Conservation (phyloP, 1,140 invertebrate genomes). For the Drosophila eugracilis region DNA sequence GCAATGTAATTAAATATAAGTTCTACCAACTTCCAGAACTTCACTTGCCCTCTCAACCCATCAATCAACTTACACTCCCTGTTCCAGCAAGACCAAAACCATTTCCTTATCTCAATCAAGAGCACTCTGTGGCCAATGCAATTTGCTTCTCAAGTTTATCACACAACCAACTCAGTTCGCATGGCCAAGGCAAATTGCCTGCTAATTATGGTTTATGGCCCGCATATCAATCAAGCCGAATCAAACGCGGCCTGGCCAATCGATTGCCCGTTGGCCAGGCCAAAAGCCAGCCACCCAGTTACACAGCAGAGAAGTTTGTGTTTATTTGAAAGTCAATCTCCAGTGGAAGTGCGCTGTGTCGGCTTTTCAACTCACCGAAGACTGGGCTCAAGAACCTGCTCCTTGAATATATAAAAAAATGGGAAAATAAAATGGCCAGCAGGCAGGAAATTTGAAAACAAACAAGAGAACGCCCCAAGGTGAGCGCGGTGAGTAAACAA, state of each 20-base stretch:
- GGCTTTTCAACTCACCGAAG: conserved; percentile 7
- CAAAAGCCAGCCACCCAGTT: neutral
- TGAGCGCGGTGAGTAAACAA: conserved; percentile 77
- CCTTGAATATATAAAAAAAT: conserved; percentile 65
- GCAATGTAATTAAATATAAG: no score
- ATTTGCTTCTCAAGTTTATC: neutral
- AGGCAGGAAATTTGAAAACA: conserved; percentile 56
- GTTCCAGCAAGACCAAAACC: neutral
- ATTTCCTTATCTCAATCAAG: conserved; percentile 44
- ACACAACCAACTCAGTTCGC: neutral
- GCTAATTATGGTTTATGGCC: conserved; percentile 19
- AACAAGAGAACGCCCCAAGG: conserved; percentile 45
- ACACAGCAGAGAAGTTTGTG: conserved; percentile 9
- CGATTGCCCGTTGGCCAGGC: conserved; percentile 18
- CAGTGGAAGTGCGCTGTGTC: conserved; percentile 30
- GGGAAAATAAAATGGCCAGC: conserved; percentile 65
- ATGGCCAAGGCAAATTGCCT: conserved; percentile 27
- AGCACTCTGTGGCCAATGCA: conserved; percentile 10
- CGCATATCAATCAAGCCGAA: conserved; percentile 20
- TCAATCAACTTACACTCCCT: no score
- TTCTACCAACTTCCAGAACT: no score
- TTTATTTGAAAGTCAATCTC: conserved; percentile 71
- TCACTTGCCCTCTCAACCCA: no score
- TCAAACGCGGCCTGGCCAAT: conserved; percentile 43
- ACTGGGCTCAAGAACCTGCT: conserved; percentile 5